These are phyloP conservation scores for Danio aesculapii DNA, from an alignment of 2,797 vertebrate species.

Conservation along the genomic window DNA sequence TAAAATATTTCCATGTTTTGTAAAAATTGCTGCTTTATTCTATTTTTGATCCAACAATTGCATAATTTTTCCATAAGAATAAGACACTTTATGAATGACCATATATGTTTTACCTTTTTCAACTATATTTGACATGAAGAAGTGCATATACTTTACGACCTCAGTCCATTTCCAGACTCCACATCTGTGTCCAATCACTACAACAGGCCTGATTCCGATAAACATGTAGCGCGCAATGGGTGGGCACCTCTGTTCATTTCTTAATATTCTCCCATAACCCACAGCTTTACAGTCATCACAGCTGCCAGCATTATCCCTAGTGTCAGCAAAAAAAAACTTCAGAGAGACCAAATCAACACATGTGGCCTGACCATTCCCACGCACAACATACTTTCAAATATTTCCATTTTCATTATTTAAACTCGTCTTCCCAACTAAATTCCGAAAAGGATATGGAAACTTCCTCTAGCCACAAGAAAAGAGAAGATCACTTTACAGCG, in stretches of 20 bases:
- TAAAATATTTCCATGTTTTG: too few species aligned
- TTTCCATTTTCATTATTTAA: conserved; percentile 18
- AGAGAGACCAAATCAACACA: conserved; percentile 18
- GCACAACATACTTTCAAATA: not conserved
- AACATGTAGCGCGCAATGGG: conserved; percentile 10
- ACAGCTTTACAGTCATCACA: conserved; percentile 56
- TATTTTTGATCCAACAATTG: too few species aligned
- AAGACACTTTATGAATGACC: too few species aligned
- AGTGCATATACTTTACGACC: not conserved
- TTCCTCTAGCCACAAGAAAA: conserved; percentile 7
- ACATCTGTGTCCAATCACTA: conserved; percentile 51
- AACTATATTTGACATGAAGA: not conserved
- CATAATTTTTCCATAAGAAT: too few species aligned
- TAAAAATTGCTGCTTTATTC: too few species aligned
- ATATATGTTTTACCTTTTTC: not conserved
- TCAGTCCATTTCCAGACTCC: conserved; percentile 11
- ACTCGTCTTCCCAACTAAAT: conserved; percentile 18
- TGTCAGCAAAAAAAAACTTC: not conserved
- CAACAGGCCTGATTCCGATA: conserved; percentile 8
- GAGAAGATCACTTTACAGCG: not conserved
- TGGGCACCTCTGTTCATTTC: conserved; percentile 60
- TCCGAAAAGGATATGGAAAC: not conserved
- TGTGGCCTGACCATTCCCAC: not conserved
- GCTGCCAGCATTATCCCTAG: conserved; percentile 53
- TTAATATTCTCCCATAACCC: conserved; percentile 74